phyloP scores from a whole-genome alignment of 2,888 invertebrate genomes.

The Campopleginae sp. region DNA sequence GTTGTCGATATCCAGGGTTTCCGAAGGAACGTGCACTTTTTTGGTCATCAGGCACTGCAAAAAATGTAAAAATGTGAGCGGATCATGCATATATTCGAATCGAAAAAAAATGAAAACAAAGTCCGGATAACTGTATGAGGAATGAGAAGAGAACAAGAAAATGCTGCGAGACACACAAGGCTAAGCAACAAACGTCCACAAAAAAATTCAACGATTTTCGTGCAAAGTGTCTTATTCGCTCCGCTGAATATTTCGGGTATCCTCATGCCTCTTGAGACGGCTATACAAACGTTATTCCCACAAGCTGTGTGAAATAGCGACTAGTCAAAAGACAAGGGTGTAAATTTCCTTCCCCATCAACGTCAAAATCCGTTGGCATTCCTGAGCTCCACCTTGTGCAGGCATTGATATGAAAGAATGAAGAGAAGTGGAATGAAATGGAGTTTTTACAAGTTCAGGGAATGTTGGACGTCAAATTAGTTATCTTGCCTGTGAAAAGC shows the following conservation, averaged over 20 bases:
- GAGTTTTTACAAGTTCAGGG: neutral
- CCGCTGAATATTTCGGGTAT: slow-evolving; percentile 35
- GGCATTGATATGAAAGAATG: neutral
- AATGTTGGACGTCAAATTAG: neutral
- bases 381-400: neutral
- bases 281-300: slow-evolving; percentile 15
- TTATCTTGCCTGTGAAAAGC: neutral
- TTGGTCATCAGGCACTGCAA: neutral
- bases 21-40: neutral
- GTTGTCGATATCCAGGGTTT: neutral
- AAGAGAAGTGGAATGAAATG: neutral
- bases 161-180: neutral
- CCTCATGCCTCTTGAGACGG: slow-evolving; percentile 18
- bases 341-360: slow-evolving; percentile 20
- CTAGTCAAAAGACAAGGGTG: neutral
- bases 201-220: slow-evolving; percentile 29
- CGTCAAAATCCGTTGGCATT: neutral
- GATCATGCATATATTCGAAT: neutral
- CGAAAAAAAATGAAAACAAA: neutral
- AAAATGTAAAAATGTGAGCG: neutral
- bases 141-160: slow-evolving; percentile 18
- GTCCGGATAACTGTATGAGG: slow-evolving; percentile 45
- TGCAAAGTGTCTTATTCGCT: slow-evolving; percentile 51
- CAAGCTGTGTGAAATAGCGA: neutral
- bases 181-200: slow-evolving; percentile 19